Evolutionary conservation across 2,797 vertebrate genomes (phyloP), one percentile per base, ranked within the genome.

Genomic region (Botia almorhae): DNA sequence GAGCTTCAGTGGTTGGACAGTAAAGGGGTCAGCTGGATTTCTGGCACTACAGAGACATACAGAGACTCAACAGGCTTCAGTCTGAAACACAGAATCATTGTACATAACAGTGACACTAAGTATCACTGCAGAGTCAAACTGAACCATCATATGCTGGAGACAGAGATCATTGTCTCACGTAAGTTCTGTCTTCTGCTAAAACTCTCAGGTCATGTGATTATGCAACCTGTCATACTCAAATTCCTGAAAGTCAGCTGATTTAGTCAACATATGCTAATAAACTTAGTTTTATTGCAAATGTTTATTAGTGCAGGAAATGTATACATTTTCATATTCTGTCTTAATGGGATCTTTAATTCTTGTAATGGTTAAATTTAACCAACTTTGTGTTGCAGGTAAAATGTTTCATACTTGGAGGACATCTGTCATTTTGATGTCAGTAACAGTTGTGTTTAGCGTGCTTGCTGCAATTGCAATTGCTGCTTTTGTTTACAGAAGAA

Each of bases 61-160:
- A 53, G 16, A 53, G 51, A 53, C 16, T 53, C 51, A 17, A 17
- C 5, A 19, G 56, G 56, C 19, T 58, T 58, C 19, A 58, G 21
- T 58, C 12, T 58, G 19, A 23, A 58, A 21, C 21, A 58, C 21
- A 58, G 56, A 58, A 58, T 58, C 21, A 23, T 21, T 21, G 56
- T 58, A 12, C 19, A 58, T 53, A 53, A 53, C 17, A 58, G 56
- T 58, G 56, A 58, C 21, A 12, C 21, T 4, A 58, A 58, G 21
- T 58, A 58, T 60, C 69, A 51, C 56, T 81, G 73, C 80, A 81
- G 73, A 81, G n/a, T 81, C 69, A 65, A 11, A 46, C 65, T 69
- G 69, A 64, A 51, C 29, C 64, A 81, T 51, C 72, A 69, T 33
- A 51, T 69, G 64, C 17, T 55, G 53, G 61, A 74, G 23, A 10